These are phyloP conservation scores for Siniperca scherzeri DNA, from an alignment of 2,797 vertebrate species.

Conservation along the genomic window DNA sequence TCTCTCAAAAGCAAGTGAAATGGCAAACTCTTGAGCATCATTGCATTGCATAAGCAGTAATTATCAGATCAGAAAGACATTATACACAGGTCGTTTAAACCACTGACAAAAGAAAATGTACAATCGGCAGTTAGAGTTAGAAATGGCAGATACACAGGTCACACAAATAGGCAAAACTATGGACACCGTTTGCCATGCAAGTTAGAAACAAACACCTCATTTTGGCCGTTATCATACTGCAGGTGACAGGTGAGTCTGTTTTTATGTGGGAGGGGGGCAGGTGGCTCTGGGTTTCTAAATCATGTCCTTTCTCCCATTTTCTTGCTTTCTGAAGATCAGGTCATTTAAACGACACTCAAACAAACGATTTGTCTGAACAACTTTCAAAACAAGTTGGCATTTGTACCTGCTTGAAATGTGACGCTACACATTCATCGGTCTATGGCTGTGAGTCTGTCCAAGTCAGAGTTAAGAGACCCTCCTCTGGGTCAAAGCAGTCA, in stretches of 20 bases:
- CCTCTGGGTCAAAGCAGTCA: conserved; percentile 36
- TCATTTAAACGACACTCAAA: conserved; percentile 46
- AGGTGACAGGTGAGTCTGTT: conserved; percentile 52
- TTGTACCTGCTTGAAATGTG: conserved; percentile 50
- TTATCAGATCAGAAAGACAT: conserved; percentile 71
- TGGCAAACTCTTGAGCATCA: conserved; percentile 75
- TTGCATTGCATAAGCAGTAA: conserved; percentile 79
- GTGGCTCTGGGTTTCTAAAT: conserved; percentile 45
- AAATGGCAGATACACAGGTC: conserved; percentile 79
- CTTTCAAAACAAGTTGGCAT: conserved; percentile 36
- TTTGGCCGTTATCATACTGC: conserved; percentile 50
- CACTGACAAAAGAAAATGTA: conserved; percentile 76
- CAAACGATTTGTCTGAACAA: conserved; percentile 34
- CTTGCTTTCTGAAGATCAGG: conserved; percentile 11
- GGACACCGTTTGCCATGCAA: conserved; percentile 84
- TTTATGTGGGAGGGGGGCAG: conserved; percentile 25
- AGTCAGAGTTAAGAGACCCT: conserved; percentile 57
- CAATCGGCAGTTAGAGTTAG: conserved; percentile 83
- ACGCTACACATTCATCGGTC: conserved; percentile 70
- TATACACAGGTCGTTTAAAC: conserved; percentile 73
- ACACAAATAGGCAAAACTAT: conserved; percentile 76
- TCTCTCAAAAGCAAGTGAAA: conserved; percentile 63
- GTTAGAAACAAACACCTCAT: conserved; percentile 75
- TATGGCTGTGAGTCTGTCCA: conserved; percentile 70
- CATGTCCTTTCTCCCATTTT: conserved; percentile 29